Conservation (phyloP, 2,797 vertebrate species). For the Erithacus rubecula region DNA sequence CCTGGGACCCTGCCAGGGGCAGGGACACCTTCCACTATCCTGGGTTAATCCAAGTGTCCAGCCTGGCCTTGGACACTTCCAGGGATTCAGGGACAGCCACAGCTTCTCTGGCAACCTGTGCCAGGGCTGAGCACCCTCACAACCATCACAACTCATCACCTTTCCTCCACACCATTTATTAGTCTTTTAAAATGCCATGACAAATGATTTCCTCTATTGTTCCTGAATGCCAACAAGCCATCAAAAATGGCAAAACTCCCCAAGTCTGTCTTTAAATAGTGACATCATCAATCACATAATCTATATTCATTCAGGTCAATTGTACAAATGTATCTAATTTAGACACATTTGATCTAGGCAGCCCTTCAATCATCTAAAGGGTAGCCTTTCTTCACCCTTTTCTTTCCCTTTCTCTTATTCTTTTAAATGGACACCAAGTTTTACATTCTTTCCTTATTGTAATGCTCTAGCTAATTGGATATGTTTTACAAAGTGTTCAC, state of each 20-base stretch:
- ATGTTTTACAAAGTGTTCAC: constrained; percentile 17
- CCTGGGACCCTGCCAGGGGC: not conserved
- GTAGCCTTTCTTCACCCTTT: constrained; percentile 66
- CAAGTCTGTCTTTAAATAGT: constrained; percentile 79
- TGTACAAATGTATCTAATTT: constrained; percentile 84
- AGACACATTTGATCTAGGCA: constrained; percentile 77
- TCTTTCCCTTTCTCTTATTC: constrained; percentile 3
- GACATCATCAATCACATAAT: constrained; percentile 82
- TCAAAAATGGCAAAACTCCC: constrained; percentile 68
- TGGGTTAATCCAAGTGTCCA: not conserved
- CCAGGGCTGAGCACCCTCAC: not conserved
- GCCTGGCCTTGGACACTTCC: not conserved
- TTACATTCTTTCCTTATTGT: constrained; percentile 16
- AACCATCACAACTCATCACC: not conserved
- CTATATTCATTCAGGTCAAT: constrained; percentile 84
- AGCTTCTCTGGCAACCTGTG: not conserved
- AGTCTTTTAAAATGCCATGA: constrained; percentile 68
- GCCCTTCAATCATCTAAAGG: constrained; percentile 82
- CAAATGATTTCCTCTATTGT: constrained; percentile 74
- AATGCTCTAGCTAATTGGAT: not conserved
- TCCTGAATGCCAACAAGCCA: constrained; percentile 72
- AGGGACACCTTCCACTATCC: not conserved
- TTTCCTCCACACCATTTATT: constrained; percentile 60
- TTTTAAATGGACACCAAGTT: constrained; percentile 74
- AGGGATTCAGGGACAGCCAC: not conserved